These are phyloP conservation scores for Castor canadensis DNA, from an alignment of 2,113 vertebrate species.

Conservation along the genomic window DNA sequence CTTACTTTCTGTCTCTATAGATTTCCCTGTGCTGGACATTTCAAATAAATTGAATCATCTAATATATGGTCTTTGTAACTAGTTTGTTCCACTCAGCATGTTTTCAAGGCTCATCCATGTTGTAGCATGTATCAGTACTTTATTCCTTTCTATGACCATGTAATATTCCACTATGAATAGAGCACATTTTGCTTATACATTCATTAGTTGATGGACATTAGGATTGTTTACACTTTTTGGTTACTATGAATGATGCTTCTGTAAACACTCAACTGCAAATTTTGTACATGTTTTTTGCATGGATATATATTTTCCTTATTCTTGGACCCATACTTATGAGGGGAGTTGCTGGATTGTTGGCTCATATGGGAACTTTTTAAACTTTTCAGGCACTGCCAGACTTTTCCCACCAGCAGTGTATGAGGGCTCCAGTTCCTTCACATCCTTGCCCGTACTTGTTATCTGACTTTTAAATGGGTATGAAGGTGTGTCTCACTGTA, in stretches of 20 bases:
- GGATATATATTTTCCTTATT: neutral
- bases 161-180: neutral
- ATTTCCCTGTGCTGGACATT: neutral
- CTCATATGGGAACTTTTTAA: neutral
- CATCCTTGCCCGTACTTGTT: neutral
- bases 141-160: neutral
- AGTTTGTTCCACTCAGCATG: too few species aligned
- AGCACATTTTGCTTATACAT: neutral
- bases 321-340: neutral
- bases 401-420: neutral
- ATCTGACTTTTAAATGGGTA: neutral
- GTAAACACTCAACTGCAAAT: neutral
- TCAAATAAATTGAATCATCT: slow-evolving; percentile 1
- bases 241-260: neutral
- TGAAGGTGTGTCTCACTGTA: neutral
- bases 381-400: neutral
- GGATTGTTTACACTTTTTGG: neutral
- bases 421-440: neutral
- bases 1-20: neutral
- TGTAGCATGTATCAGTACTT: neutral
- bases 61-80: neutral
- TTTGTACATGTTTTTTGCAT: neutral
- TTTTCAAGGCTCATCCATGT: neutral
- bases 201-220: neutral
- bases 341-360: neutral